Evolutionary conservation across 2,797 vertebrate species (phyloP), one percentile per base, ranked within the genome.

Genomic region (Borostomias antarcticus): DNA sequence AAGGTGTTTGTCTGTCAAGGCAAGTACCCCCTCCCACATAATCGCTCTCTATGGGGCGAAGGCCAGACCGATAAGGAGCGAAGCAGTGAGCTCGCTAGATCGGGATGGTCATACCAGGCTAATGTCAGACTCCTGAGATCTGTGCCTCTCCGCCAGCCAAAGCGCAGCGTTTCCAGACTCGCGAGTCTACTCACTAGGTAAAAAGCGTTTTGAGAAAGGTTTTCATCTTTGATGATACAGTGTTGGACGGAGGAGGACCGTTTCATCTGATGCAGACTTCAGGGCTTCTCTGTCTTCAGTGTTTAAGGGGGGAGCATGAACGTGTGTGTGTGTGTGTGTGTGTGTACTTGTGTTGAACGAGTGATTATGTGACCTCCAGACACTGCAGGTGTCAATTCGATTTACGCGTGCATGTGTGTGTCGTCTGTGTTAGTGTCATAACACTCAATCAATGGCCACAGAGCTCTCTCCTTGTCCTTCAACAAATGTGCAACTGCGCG

Each of bases 211-310:
- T 28, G 4, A 53, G 51, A 51, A 43, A 68, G 50, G 25, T 9
- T 28, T 69, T 76, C 64, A 68, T 67, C 68, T 74, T 70, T 77
- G 75, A 78, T 76, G 66, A 63, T 73, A 62, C 66, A 64, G 59
- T 60, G 62, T 53, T 65, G 7, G 59, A 48, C 35, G 23, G 50
- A 29, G 68, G 79, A 81, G 80, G 77, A 83, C 83, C 85, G 83
- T 68, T 77, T 77, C 10, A 85, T 88, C 85, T 89, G 88, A 91
- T 91, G 83, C 89, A 89, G 86, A 90, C 84, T 78, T 83, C 45
- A 70, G 68, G 70, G 69, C 63, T 71, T 74, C 62, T 62, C 60
- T 52, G 62, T 61, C 73, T 71, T 40, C 40, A 47, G 53, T 50
- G 62, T 61, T 52, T 64, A 60, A 9, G 9, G 32, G 19, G 81